A percentile compares a stretch with the other conserved stretches of the same genome.
Evolutionary conservation across 2,113 vertebrate genomes (phyloP).

Genomic region (Tetrao urogallus): DNA sequence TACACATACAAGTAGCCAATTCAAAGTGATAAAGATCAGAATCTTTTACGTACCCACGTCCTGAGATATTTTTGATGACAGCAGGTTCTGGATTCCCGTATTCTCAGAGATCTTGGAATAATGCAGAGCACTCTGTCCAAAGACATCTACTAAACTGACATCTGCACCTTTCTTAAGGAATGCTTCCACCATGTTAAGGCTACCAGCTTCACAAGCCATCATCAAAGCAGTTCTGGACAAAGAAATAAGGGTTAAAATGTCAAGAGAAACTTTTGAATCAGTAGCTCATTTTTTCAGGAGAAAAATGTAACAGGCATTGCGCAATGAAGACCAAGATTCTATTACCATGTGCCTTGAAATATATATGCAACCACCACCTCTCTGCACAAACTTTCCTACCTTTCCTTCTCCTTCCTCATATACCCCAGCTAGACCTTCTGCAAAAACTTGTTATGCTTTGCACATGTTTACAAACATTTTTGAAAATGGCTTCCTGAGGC

Average conservation of each 20-base stretch:
- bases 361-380: neutral
- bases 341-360: neutral
- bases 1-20: neutral
- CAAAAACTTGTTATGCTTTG: neutral
- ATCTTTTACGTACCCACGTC: slow-evolving; percentile 82
- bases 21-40: slow-evolving; percentile 43
- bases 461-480: neutral
- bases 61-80: slow-evolving; percentile 82
- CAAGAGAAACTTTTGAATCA: neutral
- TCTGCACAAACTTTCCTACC: neutral
- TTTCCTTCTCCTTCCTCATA: neutral
- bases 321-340: neutral
- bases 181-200: slow-evolving; percentile 77
- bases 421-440: neutral
- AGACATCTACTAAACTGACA: slow-evolving; percentile 82
- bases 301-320: neutral
- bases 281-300: neutral
- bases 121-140: slow-evolving; percentile 88
- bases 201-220: slow-evolving; percentile 85
- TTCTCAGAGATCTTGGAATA: slow-evolving; percentile 86
- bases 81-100: slow-evolving; percentile 79
- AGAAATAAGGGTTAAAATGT: neutral
- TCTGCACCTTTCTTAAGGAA: slow-evolving; percentile 87
- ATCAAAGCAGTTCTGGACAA: slow-evolving; percentile 88
- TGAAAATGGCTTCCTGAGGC: neutral